Conservation (phyloP, 35 echinoderm and acorn worm genomes). For the Chiridota heheva region DNA sequence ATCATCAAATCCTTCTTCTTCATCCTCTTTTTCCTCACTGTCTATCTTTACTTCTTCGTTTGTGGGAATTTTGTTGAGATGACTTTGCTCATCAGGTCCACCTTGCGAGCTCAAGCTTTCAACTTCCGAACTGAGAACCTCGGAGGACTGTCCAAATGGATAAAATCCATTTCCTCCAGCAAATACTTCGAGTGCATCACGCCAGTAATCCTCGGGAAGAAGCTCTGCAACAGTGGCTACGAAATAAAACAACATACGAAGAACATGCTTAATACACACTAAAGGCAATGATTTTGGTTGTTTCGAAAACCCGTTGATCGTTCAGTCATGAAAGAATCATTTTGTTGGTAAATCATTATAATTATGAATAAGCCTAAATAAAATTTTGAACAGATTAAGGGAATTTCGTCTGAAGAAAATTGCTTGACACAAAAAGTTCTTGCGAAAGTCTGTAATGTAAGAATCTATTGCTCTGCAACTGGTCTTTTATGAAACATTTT, state of each 20-base stretch:
- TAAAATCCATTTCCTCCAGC: background rate
- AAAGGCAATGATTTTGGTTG: too few relatives aligned
- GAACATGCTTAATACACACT: too few relatives aligned
- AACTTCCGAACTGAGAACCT: slow-evolving; percentile 13
- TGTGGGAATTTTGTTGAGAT: too few relatives aligned
- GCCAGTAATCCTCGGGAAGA: slow-evolving; percentile 40
- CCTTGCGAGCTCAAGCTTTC: background rate
- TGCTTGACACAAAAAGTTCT: background rate
- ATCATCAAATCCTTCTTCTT: background rate
- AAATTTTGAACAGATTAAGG: background rate
- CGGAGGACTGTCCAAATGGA: background rate
- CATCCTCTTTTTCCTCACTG: background rate
- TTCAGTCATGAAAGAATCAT: background rate
- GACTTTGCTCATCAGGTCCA: slow-evolving; percentile 5
- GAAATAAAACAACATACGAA: background rate
- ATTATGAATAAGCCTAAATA: background rate
- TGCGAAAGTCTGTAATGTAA: too few relatives aligned
- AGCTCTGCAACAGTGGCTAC: slow-evolving; percentile 33
- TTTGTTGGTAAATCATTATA: background rate
- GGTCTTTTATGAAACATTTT: too few relatives aligned
- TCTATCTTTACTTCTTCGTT: background rate
- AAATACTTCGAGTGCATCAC: slow-evolving; percentile 15
- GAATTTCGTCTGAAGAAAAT: background rate
- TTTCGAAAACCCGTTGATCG: background rate
- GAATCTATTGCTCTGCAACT: too few relatives aligned